phyloP scores from a whole-genome alignment of 2,797 vertebrate genomes.

The Cygnus olor region DNA sequence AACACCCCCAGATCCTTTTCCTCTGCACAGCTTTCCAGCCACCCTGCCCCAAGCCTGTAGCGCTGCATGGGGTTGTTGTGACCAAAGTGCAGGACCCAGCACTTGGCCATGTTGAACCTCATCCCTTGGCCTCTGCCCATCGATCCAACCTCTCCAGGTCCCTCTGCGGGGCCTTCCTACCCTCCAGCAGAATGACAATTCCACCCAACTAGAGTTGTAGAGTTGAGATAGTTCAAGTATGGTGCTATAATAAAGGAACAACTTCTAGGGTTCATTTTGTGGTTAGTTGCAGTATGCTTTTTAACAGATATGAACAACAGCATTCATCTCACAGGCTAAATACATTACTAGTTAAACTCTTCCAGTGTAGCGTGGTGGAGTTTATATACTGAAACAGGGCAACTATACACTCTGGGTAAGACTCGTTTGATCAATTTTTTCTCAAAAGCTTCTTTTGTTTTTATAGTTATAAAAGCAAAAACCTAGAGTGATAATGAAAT shows the following conservation, averaged over 20 bases:
- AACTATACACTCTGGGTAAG: not conserved
- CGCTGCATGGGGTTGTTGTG: too few species aligned
- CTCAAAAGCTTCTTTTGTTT: not conserved
- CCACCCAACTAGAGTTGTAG: not conserved
- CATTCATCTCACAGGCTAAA: not conserved
- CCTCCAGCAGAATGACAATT: too few species aligned
- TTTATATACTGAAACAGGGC: not conserved
- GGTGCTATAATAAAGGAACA: not conserved
- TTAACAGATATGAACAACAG: not conserved
- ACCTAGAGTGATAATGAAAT: not conserved
- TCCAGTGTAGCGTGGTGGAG: not conserved
- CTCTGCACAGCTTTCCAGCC: too few species aligned
- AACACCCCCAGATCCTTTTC: too few species aligned
- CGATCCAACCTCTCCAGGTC: too few species aligned
- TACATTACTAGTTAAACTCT: not conserved
- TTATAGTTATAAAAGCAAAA: not conserved
- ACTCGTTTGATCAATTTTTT: not conserved
- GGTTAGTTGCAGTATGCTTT: not conserved
- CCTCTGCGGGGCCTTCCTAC: too few species aligned
- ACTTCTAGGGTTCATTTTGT: not conserved
- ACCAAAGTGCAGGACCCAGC: too few species aligned
- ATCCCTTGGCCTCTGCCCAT: too few species aligned
- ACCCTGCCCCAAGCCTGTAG: too few species aligned
- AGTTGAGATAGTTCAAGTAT: not conserved
- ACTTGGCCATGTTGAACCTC: too few species aligned